A percentile compares a stretch with the other conserved stretches of the same genome.
phyloP scores from a whole-genome alignment of 2,888 invertebrate species.

The Spodoptera littoralis region DNA sequence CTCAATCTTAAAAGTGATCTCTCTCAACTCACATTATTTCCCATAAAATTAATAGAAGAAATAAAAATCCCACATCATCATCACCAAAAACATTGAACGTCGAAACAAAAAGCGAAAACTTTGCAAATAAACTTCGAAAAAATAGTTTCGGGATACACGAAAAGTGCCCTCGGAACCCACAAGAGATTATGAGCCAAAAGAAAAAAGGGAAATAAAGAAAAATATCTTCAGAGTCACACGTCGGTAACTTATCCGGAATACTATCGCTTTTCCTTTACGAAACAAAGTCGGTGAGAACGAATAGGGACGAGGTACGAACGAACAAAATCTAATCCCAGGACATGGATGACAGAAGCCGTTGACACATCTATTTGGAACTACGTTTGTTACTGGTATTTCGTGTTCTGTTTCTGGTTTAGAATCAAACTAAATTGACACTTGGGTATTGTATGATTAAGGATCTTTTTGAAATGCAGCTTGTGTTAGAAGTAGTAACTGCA shows the following conservation, averaged over 20 bases:
- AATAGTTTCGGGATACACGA: slow-evolving; percentile 26
- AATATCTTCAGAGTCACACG: slow-evolving; percentile 31
- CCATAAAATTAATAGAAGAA: not conserved
- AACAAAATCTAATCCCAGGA: slow-evolving; percentile 49
- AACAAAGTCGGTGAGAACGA: slow-evolving; percentile 43
- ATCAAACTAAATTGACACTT: not conserved
- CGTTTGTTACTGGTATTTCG: slow-evolving; percentile 15
- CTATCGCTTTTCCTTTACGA: slow-evolving; percentile 42
- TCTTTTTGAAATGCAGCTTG: too few relatives aligned
- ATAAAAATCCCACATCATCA: too few relatives aligned
- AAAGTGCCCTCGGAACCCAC: slow-evolving; percentile 25
- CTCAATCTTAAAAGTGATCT: too few relatives aligned
- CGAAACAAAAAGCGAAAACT: slow-evolving; percentile 3
- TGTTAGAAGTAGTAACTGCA: too few relatives aligned
- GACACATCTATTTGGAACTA: slow-evolving; percentile 50
- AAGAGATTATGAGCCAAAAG: slow-evolving; percentile 40
- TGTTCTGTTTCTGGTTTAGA: slow-evolving; percentile 7
- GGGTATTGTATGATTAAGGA: too few relatives aligned
- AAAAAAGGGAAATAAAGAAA: slow-evolving; percentile 38
- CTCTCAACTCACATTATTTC: too few relatives aligned
- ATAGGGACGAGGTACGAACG: slow-evolving; percentile 29
- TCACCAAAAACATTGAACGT: slow-evolving; percentile 8
- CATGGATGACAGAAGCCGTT: slow-evolving; percentile 42
- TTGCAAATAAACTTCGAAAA: slow-evolving; percentile 5
- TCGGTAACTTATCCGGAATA: slow-evolving; percentile 46